A percentile compares a stretch with the other conserved stretches of the same genome.
These are phyloP conservation scores for Cyclopterus lumpus DNA, from an alignment of 2,797 vertebrate genomes.

Conservation along the genomic window DNA sequence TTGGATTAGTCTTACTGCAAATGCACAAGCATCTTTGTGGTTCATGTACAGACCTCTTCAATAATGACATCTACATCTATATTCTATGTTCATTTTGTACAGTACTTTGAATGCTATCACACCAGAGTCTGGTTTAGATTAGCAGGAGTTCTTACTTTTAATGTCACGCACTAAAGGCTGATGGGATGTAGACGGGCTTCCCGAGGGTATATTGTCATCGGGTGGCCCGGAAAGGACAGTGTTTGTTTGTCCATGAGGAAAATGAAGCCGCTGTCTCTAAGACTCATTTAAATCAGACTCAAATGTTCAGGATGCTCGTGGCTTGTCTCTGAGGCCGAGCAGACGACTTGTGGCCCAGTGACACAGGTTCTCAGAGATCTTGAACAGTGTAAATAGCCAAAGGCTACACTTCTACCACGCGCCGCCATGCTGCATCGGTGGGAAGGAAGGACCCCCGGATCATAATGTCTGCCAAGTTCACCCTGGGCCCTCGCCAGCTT, in stretches of 20 bases:
- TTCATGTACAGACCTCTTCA: background rate
- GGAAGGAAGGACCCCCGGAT: conserved; percentile 29
- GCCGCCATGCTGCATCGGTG: conserved; percentile 16
- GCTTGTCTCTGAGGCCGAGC: conserved; percentile 37
- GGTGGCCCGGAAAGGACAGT: background rate
- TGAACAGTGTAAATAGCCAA: conserved; percentile 24
- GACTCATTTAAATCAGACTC: background rate
- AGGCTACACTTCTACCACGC: background rate
- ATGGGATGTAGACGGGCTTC: background rate
- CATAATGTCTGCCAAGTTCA: conserved; percentile 38
- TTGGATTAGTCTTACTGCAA: no score
- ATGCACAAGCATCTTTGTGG: background rate
- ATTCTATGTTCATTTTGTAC: background rate
- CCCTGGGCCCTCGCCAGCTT: conserved; percentile 17
- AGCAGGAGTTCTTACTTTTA: background rate
- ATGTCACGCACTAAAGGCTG: background rate
- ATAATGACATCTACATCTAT: background rate
- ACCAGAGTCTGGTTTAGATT: background rate
- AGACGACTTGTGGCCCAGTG: conserved; percentile 6
- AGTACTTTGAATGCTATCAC: background rate
- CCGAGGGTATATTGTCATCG: conserved; percentile 1
- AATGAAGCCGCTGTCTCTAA: background rate
- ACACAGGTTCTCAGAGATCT: conserved; percentile 23
- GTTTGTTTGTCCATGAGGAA: conserved; percentile 2
- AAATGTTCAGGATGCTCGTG: conserved; percentile 25